Conservation (phyloP, 2,797 vertebrate genomes). For the Helicolenus hilgendorfi region DNA sequence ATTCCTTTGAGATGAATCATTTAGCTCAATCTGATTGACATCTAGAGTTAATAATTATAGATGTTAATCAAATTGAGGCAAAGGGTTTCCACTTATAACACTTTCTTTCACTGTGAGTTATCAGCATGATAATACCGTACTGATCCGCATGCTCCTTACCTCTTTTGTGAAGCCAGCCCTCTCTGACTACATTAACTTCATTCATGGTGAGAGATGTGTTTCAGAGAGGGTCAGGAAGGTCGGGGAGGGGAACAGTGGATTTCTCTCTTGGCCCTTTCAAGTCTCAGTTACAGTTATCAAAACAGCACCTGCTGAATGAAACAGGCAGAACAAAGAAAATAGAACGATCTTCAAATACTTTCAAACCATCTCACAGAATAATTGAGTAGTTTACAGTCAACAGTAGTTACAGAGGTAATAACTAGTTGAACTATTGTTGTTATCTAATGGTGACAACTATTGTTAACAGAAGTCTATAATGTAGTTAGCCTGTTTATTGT, state of each 20-base stretch:
- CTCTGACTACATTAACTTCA: conserved; percentile 92
- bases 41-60: background rate
- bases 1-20: background rate
- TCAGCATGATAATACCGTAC: background rate
- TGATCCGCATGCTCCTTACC: conserved; percentile 75
- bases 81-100: background rate
- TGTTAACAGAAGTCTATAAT: background rate
- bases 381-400: background rate
- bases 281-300: conserved; percentile 46
- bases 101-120: background rate
- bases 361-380: background rate
- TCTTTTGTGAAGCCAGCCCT: conserved; percentile 95
- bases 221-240: conserved; percentile 61
- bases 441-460: background rate
- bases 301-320: conserved; percentile 67
- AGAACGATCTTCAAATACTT: background rate
- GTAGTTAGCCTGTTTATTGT: no score
- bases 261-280: conserved; percentile 33
- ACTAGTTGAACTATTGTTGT: no score
- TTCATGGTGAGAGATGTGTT: conserved; percentile 87
- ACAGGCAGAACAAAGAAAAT: conserved; percentile 2
- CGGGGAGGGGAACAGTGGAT: conserved; percentile 45
- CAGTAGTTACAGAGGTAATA: background rate
- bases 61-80: background rate
- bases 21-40: background rate